Evolutionary conservation across 2,888 invertebrate genomes (phyloP), one percentile per base, ranked within the genome.

Genomic region (Tinea semifulvella): DNA sequence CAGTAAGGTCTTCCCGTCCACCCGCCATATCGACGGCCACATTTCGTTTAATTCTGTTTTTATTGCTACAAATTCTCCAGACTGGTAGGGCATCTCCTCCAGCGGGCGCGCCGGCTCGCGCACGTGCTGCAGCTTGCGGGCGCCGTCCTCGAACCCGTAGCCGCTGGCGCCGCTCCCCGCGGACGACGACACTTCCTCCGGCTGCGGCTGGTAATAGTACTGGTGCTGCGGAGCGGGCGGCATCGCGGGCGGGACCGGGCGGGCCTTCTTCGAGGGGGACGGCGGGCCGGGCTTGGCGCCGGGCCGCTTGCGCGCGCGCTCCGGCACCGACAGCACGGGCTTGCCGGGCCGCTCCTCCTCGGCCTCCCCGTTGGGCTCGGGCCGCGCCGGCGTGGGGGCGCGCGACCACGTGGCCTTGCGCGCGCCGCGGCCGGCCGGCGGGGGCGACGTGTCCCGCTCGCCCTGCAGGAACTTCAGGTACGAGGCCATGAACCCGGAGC

Each of bases 21-120:
- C 91, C 68, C 93, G 88, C 96, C 96, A 96, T 57, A 96, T 88
- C 4, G 91, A 87, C 5, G 94, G 95, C 85, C 89, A 91, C 66
- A 93, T 90, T 63, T 90, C 87, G 47, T 84, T 84, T 52, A 92
- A 68, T 72, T 96, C 94, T 43, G 88, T 84, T 73, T 92, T 92
- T 60, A 94, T 85, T 27, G 93, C 91, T 50, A 96, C 89, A 80
- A 94, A 96, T 62, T 93, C 92, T 35, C 95, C 94, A 50, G 90
- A 86, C 94, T 95, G 74, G 65, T 84, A 85, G 10, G 85, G 84
- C 80, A 83, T 84, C 61, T 85, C 85, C 58, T 85, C 85, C 45
- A 71, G 54, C 11, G 74, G 68, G 51, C 74, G 63, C 28, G 65
- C n/a, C n/a, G n/a, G n/a, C n/a, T n/a, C n/a, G n/a, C n/a, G n/a